Conservation (phyloP, 2,888 invertebrate genomes). For the Gymnoscelis rufifasciata region DNA sequence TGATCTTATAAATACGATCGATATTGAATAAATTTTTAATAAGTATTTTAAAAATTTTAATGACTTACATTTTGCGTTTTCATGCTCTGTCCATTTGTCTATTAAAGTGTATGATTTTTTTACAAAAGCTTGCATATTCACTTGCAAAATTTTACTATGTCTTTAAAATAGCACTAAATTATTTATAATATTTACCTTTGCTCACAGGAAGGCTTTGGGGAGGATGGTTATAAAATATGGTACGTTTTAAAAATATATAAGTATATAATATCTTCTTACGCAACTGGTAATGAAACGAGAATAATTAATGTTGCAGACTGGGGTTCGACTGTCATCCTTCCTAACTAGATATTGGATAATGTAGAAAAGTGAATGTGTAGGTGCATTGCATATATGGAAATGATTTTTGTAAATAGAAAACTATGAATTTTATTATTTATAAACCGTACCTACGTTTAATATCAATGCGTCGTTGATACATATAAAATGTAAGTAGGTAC, state of each 20-base stretch:
- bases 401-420: slow-evolving; percentile 63
- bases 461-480: slow-evolving; percentile 77
- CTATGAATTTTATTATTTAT: slow-evolving; percentile 59
- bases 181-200: slow-evolving; percentile 39
- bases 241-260: neutral
- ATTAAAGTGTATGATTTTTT: slow-evolving; percentile 50
- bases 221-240: slow-evolving; percentile 9
- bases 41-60: slow-evolving; percentile 49
- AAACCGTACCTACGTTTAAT: slow-evolving; percentile 63
- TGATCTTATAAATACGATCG: slow-evolving; percentile 74
- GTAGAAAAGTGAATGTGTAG: slow-evolving; percentile 30
- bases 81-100: slow-evolving; percentile 68
- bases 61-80: slow-evolving; percentile 41
- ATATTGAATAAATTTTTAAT: slow-evolving; percentile 60
- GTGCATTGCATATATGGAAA: slow-evolving; percentile 36
- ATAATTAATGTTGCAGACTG: neutral
- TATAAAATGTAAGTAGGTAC: slow-evolving; percentile 65
- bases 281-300: neutral
- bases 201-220: slow-evolving; percentile 48
- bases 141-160: slow-evolving; percentile 33
- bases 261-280: neutral
- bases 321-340: slow-evolving; percentile 21
- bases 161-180: slow-evolving; percentile 37
- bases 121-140: slow-evolving; percentile 54
- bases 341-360: slow-evolving; percentile 15